A percentile compares a stretch with the other conserved stretches of the same genome.
phyloP scores from a whole-genome alignment of 1,140 invertebrate species.

The Asobara japonica region DNA sequence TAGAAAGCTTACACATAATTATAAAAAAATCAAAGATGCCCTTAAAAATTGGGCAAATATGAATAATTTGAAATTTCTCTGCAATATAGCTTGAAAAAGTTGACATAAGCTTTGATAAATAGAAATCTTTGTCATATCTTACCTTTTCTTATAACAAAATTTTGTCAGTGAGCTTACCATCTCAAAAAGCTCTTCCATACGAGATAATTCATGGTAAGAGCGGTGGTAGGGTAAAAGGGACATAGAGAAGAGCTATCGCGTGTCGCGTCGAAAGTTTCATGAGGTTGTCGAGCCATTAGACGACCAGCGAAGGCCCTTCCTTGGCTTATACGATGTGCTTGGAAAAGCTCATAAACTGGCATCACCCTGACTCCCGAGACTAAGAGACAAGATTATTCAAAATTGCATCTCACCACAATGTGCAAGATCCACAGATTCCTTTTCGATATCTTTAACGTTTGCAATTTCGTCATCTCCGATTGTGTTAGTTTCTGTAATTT shows the following conservation, averaged over 20 bases:
- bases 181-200: neutral
- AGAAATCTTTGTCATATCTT: too few species aligned
- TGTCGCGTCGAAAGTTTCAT: slow-evolving; percentile 42
- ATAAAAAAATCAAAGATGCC: too few species aligned
- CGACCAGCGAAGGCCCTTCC: slow-evolving; percentile 7
- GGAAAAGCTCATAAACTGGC: slow-evolving; percentile 16
- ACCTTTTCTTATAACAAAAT: neutral
- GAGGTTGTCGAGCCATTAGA: slow-evolving; percentile 41
- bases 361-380: neutral
- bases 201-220: neutral
- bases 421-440: neutral
- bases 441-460: too few species aligned
- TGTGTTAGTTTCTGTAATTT: too few species aligned
- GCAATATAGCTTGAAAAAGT: too few species aligned
- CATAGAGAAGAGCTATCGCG: slow-evolving; percentile 28
- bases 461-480: too few species aligned
- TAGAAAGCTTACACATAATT: too few species aligned
- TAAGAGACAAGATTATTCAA: slow-evolving; percentile 5
- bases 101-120: too few species aligned
- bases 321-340: neutral
- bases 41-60: too few species aligned
- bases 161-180: neutral
- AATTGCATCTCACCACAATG: neutral
- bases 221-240: neutral
- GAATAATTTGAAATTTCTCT: too few species aligned